These are phyloP conservation scores for Coregonus suidteri DNA, from an alignment of 2,797 vertebrate genomes.

Conservation along the genomic window DNA sequence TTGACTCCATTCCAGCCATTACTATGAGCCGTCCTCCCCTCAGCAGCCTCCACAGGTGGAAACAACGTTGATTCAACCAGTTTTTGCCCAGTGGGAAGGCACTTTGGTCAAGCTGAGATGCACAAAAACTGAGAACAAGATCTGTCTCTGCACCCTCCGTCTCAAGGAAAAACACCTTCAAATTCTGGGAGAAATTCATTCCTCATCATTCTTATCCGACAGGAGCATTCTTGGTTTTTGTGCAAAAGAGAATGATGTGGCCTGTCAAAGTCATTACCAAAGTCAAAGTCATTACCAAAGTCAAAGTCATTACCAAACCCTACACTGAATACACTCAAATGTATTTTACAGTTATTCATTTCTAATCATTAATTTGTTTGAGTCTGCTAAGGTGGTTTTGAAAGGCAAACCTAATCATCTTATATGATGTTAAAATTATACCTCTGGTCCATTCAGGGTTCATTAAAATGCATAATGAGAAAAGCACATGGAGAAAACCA, in stretches of 20 bases:
- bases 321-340: neutral
- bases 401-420: conserved; percentile 23
- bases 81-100: neutral
- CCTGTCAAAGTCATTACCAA: neutral
- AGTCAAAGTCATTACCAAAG: neutral
- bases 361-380: neutral
- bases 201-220: neutral
- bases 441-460: conserved; percentile 37
- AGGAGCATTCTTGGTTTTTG: neutral
- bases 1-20: too few relatives aligned
- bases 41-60: too few relatives aligned
- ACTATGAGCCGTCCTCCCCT: too few relatives aligned
- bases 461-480: conserved; percentile 58
- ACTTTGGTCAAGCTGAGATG: neutral
- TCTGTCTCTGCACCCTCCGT: neutral
- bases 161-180: neutral
- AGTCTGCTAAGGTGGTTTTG: conserved; percentile 32
- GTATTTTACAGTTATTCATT: neutral
- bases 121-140: neutral
- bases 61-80: too few relatives aligned
- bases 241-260: neutral
- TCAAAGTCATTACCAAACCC: neutral
- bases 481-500: conserved; percentile 34
- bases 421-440: conserved; percentile 42
- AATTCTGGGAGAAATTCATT: neutral